Evolutionary conservation across 2,113 vertebrate species (phyloP).

Genomic region (Heterotis niloticus): DNA sequence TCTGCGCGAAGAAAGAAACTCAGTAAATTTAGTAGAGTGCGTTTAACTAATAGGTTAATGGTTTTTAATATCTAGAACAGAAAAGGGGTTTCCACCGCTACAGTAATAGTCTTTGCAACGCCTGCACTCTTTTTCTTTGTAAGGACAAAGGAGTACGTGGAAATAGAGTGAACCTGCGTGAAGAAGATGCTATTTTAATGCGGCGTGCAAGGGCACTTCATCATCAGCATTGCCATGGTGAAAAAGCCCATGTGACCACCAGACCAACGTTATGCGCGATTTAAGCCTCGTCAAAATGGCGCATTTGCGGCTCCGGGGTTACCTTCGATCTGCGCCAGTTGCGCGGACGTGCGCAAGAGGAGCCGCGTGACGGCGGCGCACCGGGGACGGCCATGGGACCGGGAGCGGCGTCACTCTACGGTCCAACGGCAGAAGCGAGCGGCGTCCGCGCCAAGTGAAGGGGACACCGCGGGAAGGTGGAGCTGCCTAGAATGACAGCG

Average conservation of each 20-base stretch:
- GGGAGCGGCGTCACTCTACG: too few species aligned
- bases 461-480: neutral
- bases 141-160: neutral
- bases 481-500: slow-evolving; percentile 24
- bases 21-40: too few species aligned
- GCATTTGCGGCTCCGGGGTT: neutral
- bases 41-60: too few species aligned
- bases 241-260: slow-evolving; percentile 16
- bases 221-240: slow-evolving; percentile 21
- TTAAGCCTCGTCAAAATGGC: slow-evolving; percentile 21
- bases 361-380: neutral
- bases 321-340: neutral
- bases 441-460: neutral
- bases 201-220: neutral
- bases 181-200: neutral
- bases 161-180: neutral
- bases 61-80: too few species aligned
- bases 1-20: too few species aligned
- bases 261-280: neutral
- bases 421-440: neutral
- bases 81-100: too few species aligned
- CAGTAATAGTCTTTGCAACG: neutral
- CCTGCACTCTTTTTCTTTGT: neutral
- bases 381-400: neutral
- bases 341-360: slow-evolving; percentile 9